Evolutionary conservation across 2,888 invertebrate genomes (phyloP).

Genomic region (Mesorhabditis spiculigera): DNA sequence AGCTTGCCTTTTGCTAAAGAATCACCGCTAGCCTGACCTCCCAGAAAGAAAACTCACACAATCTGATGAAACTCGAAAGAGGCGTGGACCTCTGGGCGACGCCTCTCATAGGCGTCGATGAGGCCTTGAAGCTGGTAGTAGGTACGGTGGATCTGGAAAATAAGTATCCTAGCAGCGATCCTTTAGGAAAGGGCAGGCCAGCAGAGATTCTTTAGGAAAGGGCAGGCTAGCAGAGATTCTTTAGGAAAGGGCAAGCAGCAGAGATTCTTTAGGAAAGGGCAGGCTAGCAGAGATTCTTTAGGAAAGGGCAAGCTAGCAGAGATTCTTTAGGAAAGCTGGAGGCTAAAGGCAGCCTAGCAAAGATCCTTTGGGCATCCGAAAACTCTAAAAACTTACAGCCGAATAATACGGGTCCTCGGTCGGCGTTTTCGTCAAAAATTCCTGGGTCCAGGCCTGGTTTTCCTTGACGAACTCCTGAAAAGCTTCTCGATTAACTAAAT

Average conservation of each 20-base stretch:
- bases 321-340: too few species aligned
- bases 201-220: too few species aligned
- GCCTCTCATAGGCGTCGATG: conserved; percentile 1
- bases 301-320: too few species aligned
- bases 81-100: neutral
- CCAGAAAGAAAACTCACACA: neutral
- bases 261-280: too few species aligned
- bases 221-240: too few species aligned
- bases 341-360: too few species aligned
- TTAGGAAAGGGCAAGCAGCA: too few species aligned
- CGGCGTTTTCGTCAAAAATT: neutral
- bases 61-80: neutral
- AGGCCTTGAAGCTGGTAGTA: neutral
- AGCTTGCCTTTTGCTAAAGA: neutral
- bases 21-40: neutral
- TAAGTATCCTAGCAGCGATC: neutral
- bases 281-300: too few species aligned
- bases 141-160: neutral
- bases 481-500: too few species aligned
- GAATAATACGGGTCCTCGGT: conserved; percentile 4
- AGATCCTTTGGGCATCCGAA: neutral
- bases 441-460: neutral
- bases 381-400: neutral
- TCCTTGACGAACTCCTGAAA: neutral
- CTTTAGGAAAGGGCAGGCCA: too few species aligned